These are phyloP conservation scores for Dryoscopus gambensis DNA, from an alignment of 2,113 vertebrate species.

Conservation along the genomic window DNA sequence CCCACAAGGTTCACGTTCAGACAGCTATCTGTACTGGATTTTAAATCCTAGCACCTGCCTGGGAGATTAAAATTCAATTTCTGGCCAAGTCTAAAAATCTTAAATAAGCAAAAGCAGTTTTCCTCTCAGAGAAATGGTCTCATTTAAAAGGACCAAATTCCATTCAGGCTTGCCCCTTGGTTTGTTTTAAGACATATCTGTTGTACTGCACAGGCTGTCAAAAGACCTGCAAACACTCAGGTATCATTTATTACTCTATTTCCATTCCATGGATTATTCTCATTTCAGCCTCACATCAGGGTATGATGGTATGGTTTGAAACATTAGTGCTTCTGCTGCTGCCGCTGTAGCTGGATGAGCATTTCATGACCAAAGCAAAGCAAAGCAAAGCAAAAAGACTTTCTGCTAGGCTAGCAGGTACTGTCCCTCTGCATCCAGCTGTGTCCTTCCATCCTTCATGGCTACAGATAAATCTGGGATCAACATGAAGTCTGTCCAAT, in stretches of 20 bases:
- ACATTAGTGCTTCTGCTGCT: background rate
- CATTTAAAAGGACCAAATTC: background rate
- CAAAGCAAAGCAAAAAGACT: background rate
- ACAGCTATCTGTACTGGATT: background rate
- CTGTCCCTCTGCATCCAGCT: background rate
- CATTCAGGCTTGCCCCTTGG: background rate
- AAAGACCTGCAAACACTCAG: background rate
- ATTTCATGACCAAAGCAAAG: background rate
- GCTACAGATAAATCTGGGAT: background rate
- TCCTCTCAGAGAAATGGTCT: background rate
- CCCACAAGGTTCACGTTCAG: background rate
- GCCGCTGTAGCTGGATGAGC: background rate
- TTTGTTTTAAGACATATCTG: accelerated
- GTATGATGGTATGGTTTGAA: background rate
- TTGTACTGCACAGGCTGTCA: background rate
- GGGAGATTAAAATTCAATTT: background rate
- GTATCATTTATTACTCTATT: background rate
- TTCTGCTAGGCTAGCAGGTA: background rate
- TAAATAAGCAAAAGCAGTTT: background rate
- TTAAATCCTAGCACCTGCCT: background rate
- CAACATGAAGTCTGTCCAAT: background rate
- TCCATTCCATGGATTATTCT: background rate
- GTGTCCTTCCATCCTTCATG: background rate
- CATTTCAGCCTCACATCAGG: background rate
- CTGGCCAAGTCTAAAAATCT: background rate